These are phyloP conservation scores for Oreonectes daqikongensis DNA, from an alignment of 2,797 vertebrate genomes.

Conservation along the genomic window DNA sequence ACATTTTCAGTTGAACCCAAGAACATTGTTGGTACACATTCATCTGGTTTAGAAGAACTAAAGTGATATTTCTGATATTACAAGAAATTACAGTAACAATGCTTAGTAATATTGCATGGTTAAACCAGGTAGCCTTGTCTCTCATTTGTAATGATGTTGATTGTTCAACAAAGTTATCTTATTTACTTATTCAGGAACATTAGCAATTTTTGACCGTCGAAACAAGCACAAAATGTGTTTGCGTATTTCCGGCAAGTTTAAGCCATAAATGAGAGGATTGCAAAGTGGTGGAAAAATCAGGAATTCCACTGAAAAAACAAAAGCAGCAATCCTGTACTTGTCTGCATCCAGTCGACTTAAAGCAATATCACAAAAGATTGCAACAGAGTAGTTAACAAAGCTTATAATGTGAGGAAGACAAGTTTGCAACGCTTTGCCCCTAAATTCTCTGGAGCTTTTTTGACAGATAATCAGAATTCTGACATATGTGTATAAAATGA, in stretches of 20 bases:
- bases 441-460: slow-evolving; percentile 37
- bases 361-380: slow-evolving; percentile 33
- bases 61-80: too few relatives aligned
- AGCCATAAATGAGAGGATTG: slow-evolving; percentile 47
- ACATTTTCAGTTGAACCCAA: too few relatives aligned
- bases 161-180: too few relatives aligned
- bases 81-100: too few relatives aligned
- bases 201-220: neutral
- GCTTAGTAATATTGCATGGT: too few relatives aligned
- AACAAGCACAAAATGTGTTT: slow-evolving; percentile 20
- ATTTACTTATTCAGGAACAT: neutral
- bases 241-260: slow-evolving; percentile 43
- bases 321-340: neutral
- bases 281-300: slow-evolving; percentile 39
- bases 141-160: too few relatives aligned
- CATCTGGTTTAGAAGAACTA: too few relatives aligned
- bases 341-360: slow-evolving; percentile 23
- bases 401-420: slow-evolving; percentile 44
- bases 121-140: too few relatives aligned
- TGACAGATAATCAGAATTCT: slow-evolving; percentile 36
- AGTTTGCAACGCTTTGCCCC: slow-evolving; percentile 35
- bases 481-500: slow-evolving; percentile 37
- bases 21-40: too few relatives aligned
- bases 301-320: slow-evolving; percentile 44
- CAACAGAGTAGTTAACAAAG: slow-evolving; percentile 34